Conservation (phyloP, 2,888 invertebrate genomes). For the Aphidius colemani region DNA sequence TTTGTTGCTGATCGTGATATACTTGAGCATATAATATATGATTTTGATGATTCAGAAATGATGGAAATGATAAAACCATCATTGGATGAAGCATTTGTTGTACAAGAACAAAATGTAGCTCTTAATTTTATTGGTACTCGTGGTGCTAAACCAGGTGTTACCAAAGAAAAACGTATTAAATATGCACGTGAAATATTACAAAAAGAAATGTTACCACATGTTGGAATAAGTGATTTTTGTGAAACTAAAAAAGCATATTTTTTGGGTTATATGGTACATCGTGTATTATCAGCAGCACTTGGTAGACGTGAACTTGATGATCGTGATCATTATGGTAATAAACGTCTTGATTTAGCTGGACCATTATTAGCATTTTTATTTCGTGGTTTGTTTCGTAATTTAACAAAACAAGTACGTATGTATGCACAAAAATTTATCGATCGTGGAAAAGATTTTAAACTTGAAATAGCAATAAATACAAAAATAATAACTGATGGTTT, state of each 20-base stretch:
- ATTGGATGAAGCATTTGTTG: constrained; percentile 98
- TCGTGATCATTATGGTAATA: constrained; percentile 99
- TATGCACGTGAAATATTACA: constrained; percentile 99
- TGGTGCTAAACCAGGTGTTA: constrained; percentile 96
- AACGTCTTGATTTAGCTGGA: constrained; percentile 95
- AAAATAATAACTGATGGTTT: constrained; percentile 98
- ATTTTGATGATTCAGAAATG: constrained; percentile 99
- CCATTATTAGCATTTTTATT: constrained; percentile 96
- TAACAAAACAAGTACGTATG: constrained; percentile 96
- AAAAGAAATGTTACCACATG: constrained; percentile 99
- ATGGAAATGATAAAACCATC: constrained; percentile 99
- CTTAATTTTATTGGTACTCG: constrained; percentile 98
- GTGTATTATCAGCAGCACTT: constrained; percentile 89
- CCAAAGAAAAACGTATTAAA: constrained; percentile 98
- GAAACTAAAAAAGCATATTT: constrained; percentile 99
- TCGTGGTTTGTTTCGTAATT: constrained; percentile 92
- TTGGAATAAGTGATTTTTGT: constrained; percentile 98
- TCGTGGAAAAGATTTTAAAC: constrained; percentile 96
- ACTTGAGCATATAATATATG: constrained; percentile 98
- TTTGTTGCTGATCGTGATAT: constrained; percentile 99
- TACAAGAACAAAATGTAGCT: constrained; percentile 98
- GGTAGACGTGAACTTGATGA: constrained; percentile 98
- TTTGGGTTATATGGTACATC: constrained; percentile 98
- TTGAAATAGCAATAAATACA: constrained; percentile 95
- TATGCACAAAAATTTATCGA: constrained; percentile 99